phyloP scores from a whole-genome alignment of 53 echinoderm and acorn worm genomes.

The Patiria pectinifera region DNA sequence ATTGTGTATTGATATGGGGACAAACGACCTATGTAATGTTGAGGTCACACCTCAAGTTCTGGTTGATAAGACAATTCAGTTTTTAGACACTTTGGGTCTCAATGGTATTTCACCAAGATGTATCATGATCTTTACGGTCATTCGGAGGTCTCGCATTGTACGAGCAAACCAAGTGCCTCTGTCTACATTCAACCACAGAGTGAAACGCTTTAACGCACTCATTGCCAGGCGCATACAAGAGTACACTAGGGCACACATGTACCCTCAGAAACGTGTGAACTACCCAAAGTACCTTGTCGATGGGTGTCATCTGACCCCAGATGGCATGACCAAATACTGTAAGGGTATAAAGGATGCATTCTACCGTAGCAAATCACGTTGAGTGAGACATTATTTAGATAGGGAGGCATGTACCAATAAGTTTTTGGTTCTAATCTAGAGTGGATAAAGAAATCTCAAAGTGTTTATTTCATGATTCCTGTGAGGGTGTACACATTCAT shows the following conservation, averaged over 20 bases:
- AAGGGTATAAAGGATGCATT: neutral
- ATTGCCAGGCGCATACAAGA: neutral
- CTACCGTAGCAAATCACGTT: neutral
- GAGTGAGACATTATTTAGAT: too few species aligned
- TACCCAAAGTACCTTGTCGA: conserved; percentile 1
- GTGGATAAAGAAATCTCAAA: too few species aligned
- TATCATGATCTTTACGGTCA: neutral
- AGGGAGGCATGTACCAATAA: too few species aligned
- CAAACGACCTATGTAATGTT: conserved; percentile 9
- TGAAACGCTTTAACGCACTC: neutral
- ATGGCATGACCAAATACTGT: conserved; percentile 21
- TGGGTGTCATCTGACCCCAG: conserved; percentile 16
- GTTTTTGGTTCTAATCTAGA: too few species aligned
- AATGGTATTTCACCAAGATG: neutral
- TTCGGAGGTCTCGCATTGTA: neutral
- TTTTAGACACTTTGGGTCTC: neutral
- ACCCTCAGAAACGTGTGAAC: neutral
- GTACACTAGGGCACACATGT: neutral
- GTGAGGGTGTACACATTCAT: too few species aligned
- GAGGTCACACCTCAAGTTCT: neutral
- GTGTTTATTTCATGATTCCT: too few species aligned
- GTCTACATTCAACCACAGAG: neutral
- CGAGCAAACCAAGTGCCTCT: conserved; percentile 15
- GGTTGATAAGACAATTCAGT: neutral
- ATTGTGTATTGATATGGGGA: neutral